These are phyloP conservation scores for Eledone cirrhosa DNA, from an alignment of 2,888 invertebrate genomes.

Conservation along the genomic window DNA sequence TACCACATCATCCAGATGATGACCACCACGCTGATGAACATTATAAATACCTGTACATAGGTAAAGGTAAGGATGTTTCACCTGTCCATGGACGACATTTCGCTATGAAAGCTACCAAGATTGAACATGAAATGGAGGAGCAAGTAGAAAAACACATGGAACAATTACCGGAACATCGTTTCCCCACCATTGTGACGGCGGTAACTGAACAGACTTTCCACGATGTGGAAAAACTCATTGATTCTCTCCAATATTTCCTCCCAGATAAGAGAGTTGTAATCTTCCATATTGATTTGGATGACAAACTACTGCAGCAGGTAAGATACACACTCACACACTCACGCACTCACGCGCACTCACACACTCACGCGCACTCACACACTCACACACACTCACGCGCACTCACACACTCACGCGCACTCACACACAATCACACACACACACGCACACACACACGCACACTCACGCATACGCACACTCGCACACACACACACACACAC, in stretches of 20 bases:
- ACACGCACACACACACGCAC: too few species aligned
- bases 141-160: conserved; percentile 32
- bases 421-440: too few species aligned
- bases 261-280: background rate
- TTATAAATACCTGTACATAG: background rate
- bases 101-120: conserved; percentile 12
- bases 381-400: too few species aligned
- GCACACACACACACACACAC: too few species aligned
- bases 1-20: background rate
- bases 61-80: background rate
- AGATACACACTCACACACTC: background rate
- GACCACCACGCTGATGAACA: background rate
- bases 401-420: too few species aligned
- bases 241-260: conserved; percentile 37
- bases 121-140: conserved; percentile 28
- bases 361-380: too few species aligned
- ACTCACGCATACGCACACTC: too few species aligned
- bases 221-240: conserved; percentile 36
- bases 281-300: background rate
- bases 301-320: background rate
- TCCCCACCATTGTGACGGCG: conserved; percentile 39
- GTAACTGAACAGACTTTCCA: conserved; percentile 33
- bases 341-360: too few species aligned
- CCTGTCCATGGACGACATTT: background rate
- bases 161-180: conserved; percentile 36